Percentiles rank a stretch among this genome's conserved stretches.
phyloP scores from a whole-genome alignment of 1,140 invertebrate genomes.

The Panonychus citri region DNA sequence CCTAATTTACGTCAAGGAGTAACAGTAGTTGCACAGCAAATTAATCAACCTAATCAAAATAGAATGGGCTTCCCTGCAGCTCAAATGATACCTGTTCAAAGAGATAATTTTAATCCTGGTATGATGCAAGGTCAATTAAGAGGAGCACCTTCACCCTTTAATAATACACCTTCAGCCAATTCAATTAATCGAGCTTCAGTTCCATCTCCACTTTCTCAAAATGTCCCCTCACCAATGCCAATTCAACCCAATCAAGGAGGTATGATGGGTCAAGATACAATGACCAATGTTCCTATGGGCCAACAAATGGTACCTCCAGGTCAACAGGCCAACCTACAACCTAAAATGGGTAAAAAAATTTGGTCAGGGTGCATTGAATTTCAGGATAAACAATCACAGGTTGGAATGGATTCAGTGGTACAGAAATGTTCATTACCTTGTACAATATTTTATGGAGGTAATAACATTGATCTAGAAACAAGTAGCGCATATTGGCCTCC shows the following conservation, averaged over 20 bases:
- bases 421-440: slow-evolving; percentile 45
- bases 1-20: slow-evolving; percentile 1
- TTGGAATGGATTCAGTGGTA: slow-evolving; percentile 18
- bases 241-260: not conserved
- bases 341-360: slow-evolving; percentile 25
- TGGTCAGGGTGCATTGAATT: slow-evolving; percentile 72
- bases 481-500: slow-evolving; percentile 63
- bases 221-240: slow-evolving; percentile 1
- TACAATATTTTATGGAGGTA: slow-evolving; percentile 12
- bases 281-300: not conserved
- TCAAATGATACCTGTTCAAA: not conserved
- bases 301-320: not conserved
- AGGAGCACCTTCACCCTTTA: not conserved
- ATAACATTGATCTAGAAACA: slow-evolving; percentile 13
- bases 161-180: not conserved
- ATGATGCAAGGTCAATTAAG: not conserved
- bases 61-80: not conserved
- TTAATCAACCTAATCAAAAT: not conserved
- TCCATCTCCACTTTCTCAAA: not conserved
- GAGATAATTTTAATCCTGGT: not conserved
- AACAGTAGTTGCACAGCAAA: slow-evolving; percentile 4
- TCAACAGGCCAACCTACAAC: not conserved
- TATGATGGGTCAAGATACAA: no score
- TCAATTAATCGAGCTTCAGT: not conserved
- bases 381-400: slow-evolving; percentile 51